Percentiles rank a stretch among this genome's conserved stretches.
Evolutionary conservation across 1,140 invertebrate species (phyloP).

Genomic region (Drosophila kikkawai): DNA sequence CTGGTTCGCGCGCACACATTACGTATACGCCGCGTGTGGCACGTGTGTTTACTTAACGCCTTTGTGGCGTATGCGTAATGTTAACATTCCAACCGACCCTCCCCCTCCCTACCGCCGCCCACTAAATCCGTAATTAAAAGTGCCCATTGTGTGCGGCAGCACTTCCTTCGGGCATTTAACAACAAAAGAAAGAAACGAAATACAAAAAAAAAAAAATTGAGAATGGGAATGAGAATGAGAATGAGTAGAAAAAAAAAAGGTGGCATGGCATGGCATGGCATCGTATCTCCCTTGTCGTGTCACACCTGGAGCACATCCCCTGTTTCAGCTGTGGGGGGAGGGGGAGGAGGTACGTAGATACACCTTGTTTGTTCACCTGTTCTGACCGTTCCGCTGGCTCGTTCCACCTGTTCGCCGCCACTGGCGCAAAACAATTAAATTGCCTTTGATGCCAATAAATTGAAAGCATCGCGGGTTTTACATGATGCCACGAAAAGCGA

Average conservation of each 20-base stretch:
- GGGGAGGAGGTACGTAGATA: background rate
- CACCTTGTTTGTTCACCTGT: slow-evolving; percentile 58
- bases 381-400: slow-evolving; percentile 13
- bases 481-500: slow-evolving; percentile 21
- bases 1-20: slow-evolving; percentile 1
- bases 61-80: slow-evolving; percentile 31
- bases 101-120: background rate
- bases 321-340: background rate
- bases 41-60: slow-evolving; percentile 24
- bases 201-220: background rate
- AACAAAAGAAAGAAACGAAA: slow-evolving; percentile 4
- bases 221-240: background rate
- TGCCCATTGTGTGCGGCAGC: slow-evolving; percentile 30
- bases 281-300: background rate
- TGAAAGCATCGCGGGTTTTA: slow-evolving; percentile 44
- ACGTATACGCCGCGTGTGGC: slow-evolving; percentile 21
- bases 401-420: slow-evolving; percentile 35
- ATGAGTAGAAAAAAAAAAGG: background rate
- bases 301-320: slow-evolving; percentile 22
- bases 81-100: slow-evolving; percentile 1
- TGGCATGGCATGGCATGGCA: slow-evolving; percentile 1
- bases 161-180: slow-evolving; percentile 16
- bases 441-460: slow-evolving; percentile 56
- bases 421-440: slow-evolving; percentile 53
- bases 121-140: slow-evolving; percentile 45